A percentile compares a stretch with the other conserved stretches of the same genome.
Evolutionary conservation across 2,888 invertebrate genomes (phyloP).

Genomic region (Eledona agricola): DNA sequence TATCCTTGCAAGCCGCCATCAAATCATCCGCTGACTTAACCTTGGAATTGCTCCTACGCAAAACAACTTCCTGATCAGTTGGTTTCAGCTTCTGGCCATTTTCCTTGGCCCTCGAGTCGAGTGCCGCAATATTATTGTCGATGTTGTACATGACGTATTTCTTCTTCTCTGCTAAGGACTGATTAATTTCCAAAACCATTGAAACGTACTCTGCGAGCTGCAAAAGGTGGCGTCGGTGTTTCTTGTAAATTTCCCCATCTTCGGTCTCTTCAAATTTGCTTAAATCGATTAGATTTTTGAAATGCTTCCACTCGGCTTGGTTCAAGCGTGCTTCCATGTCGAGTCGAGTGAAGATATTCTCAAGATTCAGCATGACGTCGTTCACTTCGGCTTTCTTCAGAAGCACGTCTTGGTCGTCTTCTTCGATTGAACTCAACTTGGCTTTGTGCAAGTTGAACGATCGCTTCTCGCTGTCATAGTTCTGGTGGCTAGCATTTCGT

Average conservation of each 20-base stretch:
- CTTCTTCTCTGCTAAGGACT: slow-evolving; percentile 14
- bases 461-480: slow-evolving; percentile 37
- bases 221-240: slow-evolving; percentile 7
- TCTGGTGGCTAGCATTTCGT: slow-evolving; percentile 2
- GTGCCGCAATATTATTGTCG: slow-evolving; percentile 9
- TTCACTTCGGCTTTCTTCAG: slow-evolving; percentile 11
- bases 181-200: slow-evolving; percentile 1
- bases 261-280: slow-evolving; percentile 9
- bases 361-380: slow-evolving; percentile 3
- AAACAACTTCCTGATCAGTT: slow-evolving; percentile 5
- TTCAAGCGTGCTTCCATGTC: slow-evolving; percentile 24
- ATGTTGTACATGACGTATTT: slow-evolving; percentile 17
- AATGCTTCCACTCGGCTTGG: slow-evolving; percentile 19
- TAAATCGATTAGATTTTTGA: slow-evolving; percentile 12
- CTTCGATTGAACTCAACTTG: slow-evolving; percentile 15
- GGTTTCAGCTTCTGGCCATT: slow-evolving; percentile 4
- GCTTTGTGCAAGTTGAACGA: slow-evolving; percentile 4
- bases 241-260: slow-evolving; percentile 9
- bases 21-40: background rate
- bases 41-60: slow-evolving; percentile 12
- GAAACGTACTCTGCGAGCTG: slow-evolving; percentile 17
- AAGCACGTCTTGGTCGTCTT: slow-evolving; percentile 1
- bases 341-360: background rate
- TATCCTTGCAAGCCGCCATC: background rate
- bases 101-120: slow-evolving; percentile 17